Percentiles rank a stretch among this genome's conserved stretches.
These are phyloP conservation scores for Acinonyx jubatus DNA, from an alignment of 2,113 vertebrate genomes.

Conservation along the genomic window DNA sequence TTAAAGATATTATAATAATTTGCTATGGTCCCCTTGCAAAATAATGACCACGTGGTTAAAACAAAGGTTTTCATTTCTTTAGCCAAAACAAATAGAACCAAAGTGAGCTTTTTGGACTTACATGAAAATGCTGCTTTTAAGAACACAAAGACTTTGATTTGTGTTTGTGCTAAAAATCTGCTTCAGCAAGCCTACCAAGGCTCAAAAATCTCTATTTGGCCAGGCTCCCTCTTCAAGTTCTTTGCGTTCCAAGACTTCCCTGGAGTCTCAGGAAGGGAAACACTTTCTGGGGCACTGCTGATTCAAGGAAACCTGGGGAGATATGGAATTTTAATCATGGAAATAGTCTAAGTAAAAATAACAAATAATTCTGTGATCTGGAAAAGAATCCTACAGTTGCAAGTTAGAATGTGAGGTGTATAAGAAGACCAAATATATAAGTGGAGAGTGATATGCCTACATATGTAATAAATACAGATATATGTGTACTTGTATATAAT, in stretches of 20 bases:
- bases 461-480: neutral
- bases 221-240: conserved; percentile 38
- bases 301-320: conserved; percentile 65
- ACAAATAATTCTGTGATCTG: conserved; percentile 40
- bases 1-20: conserved; percentile 32
- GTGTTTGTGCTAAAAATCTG: conserved; percentile 46
- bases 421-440: neutral
- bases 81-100: conserved; percentile 62
- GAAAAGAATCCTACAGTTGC: neutral
- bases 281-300: conserved; percentile 51
- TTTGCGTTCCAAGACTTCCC: conserved; percentile 64
- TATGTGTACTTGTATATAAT: neutral
- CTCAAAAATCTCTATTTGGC: conserved; percentile 55
- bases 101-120: conserved; percentile 39
- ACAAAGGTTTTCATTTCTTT: conserved; percentile 46
- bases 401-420: neutral
- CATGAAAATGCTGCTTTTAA: conserved; percentile 54
- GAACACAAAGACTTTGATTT: conserved; percentile 51
- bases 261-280: conserved; percentile 55
- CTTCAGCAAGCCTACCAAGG: neutral
- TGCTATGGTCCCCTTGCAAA: conserved; percentile 26
- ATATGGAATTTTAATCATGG: conserved; percentile 62
- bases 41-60: conserved; percentile 18
- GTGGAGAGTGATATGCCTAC: neutral
- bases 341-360: conserved; percentile 54